Evolutionary conservation across 2,888 invertebrate species (phyloP), one percentile per base, ranked within the genome.

Genomic region (Lacanobia wlatinum): DNA sequence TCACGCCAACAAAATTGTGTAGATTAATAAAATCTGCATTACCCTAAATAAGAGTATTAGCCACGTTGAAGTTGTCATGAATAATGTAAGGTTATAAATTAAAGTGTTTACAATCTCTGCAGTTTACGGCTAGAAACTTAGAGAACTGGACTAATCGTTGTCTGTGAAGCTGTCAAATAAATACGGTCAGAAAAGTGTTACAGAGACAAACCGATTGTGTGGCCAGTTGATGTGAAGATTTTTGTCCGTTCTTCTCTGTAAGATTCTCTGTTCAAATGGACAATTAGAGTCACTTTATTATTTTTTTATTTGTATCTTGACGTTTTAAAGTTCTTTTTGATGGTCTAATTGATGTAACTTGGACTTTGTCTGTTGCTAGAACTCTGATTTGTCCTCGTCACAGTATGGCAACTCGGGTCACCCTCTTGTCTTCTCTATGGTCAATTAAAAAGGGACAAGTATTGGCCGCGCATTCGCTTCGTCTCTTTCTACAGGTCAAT

Each of bases 71-170:
- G 23, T 58, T 40, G 53, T 65, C 55, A 62, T 80, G 68, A 82
- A 80, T 80, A 82, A 72, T 80, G 61, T 84, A 83, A 73, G 55
- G 75, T 83, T 79, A 76, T 72, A 71, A 71, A 73, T 53, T 62
- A 14, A 76, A 83, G 76, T 78, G 72, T 80, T 80, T 77, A 76
- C 74, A 85, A 80, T 82, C 72, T 80, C 75, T 68, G 66, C 62
- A 70, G 79, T 79, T 79, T 73, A 71, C 65, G 73, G 78, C 21
- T 14, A 14, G 21, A 16, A 21, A 21, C 21, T 21, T 21, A 40
- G 40, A 59, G 21, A 40, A 40, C 40, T 59, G 14, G 8, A 21
- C 14, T 38, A 10, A 58, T 14, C 0, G 7, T 59, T 21, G 1
- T 8, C 40, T 59, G 12, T 21, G 14, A 14, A 1, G 14, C 6